A percentile compares a stretch with the other conserved stretches of the same genome.
Conservation (phyloP, 2,113 vertebrate genomes). For the Elephas maximus region DNA sequence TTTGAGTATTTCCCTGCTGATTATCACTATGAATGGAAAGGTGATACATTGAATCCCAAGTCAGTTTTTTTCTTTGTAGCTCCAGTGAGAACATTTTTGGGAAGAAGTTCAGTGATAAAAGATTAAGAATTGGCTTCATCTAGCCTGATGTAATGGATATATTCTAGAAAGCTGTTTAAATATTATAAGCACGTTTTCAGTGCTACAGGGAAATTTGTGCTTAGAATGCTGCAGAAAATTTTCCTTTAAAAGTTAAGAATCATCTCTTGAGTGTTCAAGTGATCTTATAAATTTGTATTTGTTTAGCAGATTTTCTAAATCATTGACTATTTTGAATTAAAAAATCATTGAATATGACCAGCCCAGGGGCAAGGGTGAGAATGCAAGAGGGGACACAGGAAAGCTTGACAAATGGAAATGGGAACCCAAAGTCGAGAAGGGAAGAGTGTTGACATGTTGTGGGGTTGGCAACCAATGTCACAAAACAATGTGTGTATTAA, state of each 20-base stretch:
- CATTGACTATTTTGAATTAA: background rate
- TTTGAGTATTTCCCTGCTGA: conserved; percentile 31
- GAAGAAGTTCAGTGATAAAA: conserved; percentile 41
- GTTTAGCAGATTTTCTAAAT: conserved; percentile 51
- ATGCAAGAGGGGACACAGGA: too few species aligned
- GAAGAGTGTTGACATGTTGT: too few species aligned
- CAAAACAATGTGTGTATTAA: too few species aligned
- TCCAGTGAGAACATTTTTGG: conserved; percentile 15
- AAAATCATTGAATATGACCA: background rate
- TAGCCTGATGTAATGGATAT: conserved; percentile 4
- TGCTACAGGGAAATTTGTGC: background rate
- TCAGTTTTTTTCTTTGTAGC: conserved; percentile 42
- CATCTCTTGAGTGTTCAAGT: background rate
- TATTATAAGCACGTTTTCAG: background rate
- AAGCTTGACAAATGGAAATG: too few species aligned
- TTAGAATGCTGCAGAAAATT: background rate
- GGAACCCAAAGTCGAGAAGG: too few species aligned
- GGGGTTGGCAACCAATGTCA: too few species aligned
- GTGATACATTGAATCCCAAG: conserved; percentile 51
- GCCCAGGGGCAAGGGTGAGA: too few species aligned
- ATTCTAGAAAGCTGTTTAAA: background rate
- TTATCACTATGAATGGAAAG: conserved; percentile 37
- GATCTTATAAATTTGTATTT: conserved; percentile 31
- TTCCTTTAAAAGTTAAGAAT: conserved; percentile 39
- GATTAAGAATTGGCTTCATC: conserved; percentile 9